Base-by-base conservation (phyloP, 2,888 invertebrate species). In the Plagodis pulveraria region DNA sequence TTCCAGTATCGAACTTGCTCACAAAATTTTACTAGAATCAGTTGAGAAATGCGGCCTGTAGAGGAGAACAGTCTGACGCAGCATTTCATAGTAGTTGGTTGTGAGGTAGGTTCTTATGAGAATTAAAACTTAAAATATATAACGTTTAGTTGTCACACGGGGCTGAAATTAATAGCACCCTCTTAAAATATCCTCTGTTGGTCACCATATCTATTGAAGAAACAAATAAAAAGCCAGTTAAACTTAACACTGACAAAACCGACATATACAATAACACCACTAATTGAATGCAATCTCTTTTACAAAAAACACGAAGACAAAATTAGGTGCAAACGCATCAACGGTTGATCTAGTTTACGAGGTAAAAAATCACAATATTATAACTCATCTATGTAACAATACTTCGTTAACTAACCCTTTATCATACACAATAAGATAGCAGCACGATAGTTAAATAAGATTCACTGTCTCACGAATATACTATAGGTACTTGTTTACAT, bases 371-470 rank as follows among this genome's bases (percentile, higher is more conserved):
- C 71, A 74, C 70, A 65, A 78, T 48, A 64, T n/a, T 77, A 81
- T 81, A 78, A 82, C 73, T 82, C 78, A 77, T 73, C 71, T 64
- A 51, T 34, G 50, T 56, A 74, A 89, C 89, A 90, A 90, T 89
- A 84, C 77, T 89, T 90, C 89, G 87, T 89, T 89, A 90, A 80
- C 72, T 70, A 74, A 71, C 76, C 81, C 82, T 79, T 83, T 74
- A 66, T 67, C 64, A 62, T 6, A 11, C 36, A 51, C 40, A 44
- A 50, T 45, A 38, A 62, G 45, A 51, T 66, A 63, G 69, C 66
- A 52, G 40, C 12, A 42, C 5, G 38, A 47, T 55, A 55, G 43
- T 45, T 53, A 22, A 35, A 51, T 36, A 36, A 55, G 49, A 43
- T 50, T 73, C 74, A 68, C 66, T 77, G 80, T 88, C 87, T 84